Conservation (phyloP, 2,797 vertebrate genomes). For the Epinephelus malabaricus region DNA sequence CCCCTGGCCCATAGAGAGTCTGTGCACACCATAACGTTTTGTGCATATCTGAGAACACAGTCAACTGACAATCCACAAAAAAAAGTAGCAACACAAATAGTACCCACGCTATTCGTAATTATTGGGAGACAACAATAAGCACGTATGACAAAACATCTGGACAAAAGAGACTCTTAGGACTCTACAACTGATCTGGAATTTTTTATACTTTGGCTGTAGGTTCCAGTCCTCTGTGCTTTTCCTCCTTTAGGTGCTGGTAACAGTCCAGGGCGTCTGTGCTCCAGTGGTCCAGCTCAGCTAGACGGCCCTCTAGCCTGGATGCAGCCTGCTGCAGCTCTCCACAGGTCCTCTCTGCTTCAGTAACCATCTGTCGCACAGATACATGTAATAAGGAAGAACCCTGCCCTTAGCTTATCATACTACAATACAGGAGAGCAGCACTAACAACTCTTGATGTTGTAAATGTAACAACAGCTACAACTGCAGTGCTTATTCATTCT, state of each 20-base stretch:
- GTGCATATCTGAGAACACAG: not conserved
- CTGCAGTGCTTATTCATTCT: not conserved
- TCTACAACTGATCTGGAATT: not conserved
- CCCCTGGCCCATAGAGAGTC: not conserved
- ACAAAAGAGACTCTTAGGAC: not conserved
- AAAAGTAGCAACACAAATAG: not conserved
- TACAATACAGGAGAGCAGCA: not conserved
- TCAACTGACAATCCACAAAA: not conserved
- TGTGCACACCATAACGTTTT: not conserved
- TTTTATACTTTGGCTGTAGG: slow-evolving; percentile 44
- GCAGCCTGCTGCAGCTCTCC: slow-evolving; percentile 67
- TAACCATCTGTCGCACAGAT: slow-evolving; percentile 54
- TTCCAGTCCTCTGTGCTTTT: slow-evolving; percentile 29
- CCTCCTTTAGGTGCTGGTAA: slow-evolving; percentile 59
- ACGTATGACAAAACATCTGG: too few species aligned
- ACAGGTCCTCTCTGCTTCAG: slow-evolving; percentile 64
- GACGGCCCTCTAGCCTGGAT: slow-evolving; percentile 71
- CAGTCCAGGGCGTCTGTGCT: slow-evolving; percentile 69
- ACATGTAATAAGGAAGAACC: not conserved
- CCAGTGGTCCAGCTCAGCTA: slow-evolving; percentile 79
- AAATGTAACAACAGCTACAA: not conserved
- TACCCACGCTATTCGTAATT: not conserved
- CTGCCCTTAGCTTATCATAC: not conserved
- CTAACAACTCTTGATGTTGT: not conserved
- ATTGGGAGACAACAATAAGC: not conserved